These are phyloP conservation scores for Drosophila imparisetae DNA, from an alignment of 2,888 invertebrate genomes.

Conservation along the genomic window DNA sequence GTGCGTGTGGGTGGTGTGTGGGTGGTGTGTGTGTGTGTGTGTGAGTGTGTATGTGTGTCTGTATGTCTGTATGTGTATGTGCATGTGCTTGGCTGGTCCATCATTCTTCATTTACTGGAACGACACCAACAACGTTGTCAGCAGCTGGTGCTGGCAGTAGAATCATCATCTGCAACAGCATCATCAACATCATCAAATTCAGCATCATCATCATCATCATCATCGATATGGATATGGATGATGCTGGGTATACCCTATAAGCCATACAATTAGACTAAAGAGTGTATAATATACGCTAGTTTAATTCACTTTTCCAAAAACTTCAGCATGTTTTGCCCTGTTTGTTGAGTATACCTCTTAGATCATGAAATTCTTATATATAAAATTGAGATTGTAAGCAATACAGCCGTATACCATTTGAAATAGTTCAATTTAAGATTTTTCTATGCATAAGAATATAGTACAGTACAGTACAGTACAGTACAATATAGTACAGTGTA, in stretches of 20 bases:
- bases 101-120: slow-evolving; percentile 80
- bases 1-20: slow-evolving; percentile 13
- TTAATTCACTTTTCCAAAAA: not conserved
- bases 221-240: slow-evolving; percentile 63
- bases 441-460: too few relatives aligned
- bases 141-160: slow-evolving; percentile 62
- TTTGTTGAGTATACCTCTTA: not conserved
- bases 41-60: not conserved
- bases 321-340: not conserved
- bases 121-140: slow-evolving; percentile 70
- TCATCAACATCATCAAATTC: slow-evolving; percentile 17
- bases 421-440: not conserved
- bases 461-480: too few relatives aligned
- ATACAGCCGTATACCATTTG: not conserved
- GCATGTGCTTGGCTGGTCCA: slow-evolving; percentile 57
- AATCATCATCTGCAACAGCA: slow-evolving; percentile 37
- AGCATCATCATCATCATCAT: slow-evolving; percentile 29
- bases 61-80: slow-evolving; percentile 17
- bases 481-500: not conserved
- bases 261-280: not conserved
- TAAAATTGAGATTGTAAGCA: not conserved
- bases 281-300: not conserved
- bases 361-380: not conserved
- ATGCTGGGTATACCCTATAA: slow-evolving; percentile 15
- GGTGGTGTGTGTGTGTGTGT: slow-evolving; percentile 8